These are phyloP conservation scores for Eudyptes chrysolophus DNA, from an alignment of 2,113 vertebrate genomes.

Conservation along the genomic window DNA sequence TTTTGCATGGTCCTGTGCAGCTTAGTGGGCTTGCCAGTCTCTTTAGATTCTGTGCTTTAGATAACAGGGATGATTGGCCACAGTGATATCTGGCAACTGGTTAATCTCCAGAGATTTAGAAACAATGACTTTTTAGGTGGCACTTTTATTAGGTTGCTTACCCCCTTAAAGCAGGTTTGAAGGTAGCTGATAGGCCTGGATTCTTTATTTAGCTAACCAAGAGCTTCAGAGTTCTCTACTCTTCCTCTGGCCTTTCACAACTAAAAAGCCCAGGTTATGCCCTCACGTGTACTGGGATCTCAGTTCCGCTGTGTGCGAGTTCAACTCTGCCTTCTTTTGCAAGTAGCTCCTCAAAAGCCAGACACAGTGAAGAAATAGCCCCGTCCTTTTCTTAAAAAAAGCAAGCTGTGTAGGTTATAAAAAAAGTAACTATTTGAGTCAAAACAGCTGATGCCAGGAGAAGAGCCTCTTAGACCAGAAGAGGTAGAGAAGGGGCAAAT, in stretches of 20 bases:
- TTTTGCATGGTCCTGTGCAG: neutral
- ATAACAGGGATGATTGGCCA: neutral
- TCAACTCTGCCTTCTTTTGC: neutral
- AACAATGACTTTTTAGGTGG: neutral
- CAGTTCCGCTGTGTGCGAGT: fast-evolving
- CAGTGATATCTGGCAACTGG: neutral
- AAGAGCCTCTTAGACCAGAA: neutral
- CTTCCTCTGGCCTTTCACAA: neutral
- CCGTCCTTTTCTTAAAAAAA: neutral
- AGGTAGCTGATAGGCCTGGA: neutral
- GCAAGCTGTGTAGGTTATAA: neutral
- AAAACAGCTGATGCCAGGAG: neutral
- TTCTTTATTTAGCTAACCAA: neutral
- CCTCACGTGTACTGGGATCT: neutral
- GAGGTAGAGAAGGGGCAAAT: neutral
- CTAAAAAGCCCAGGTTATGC: neutral
- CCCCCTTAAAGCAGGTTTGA: neutral
- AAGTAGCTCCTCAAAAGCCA: neutral
- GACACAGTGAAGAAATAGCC: neutral
- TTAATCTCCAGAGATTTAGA: neutral
- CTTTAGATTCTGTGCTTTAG: neutral
- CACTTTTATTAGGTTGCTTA: neutral
- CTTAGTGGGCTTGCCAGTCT: neutral
- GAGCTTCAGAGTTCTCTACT: neutral
- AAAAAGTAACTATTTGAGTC: neutral